Evolutionary conservation across 30 jellyfish, hydroid and myxozoan species (phyloP), one percentile per base, ranked within the genome.

Genomic region (Cassiopea andromeda): DNA sequence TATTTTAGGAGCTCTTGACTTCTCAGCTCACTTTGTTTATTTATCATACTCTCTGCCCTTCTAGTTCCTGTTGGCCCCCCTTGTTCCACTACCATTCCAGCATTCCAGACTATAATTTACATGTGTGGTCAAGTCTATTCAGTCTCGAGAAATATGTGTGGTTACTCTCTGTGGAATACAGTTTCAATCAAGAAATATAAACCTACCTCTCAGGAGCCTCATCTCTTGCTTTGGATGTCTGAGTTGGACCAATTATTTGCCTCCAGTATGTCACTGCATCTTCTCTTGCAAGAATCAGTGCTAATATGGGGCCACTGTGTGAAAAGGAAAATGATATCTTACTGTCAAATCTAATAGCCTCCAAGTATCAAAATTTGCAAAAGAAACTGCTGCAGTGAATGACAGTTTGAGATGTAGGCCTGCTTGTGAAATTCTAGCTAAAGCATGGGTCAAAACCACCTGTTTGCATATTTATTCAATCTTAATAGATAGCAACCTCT

Each of bases 221-320:
- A 78, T 94, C 98, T 83, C 98, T 87, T n/a, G 98, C 98, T 64
- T 84, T 90, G 14, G 98, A 89, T 27, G 98, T 90, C 60, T 94
- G 97, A 61, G 98, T 94, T 80, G 98, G 98, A 4, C 98, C 98
- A 85, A 94, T 94, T 2, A 94, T 76, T 59, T 78, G 90, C 92
- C 98, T 94, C 98, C 98, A 94, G 70, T 90, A 85, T 44, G 96
- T 50, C 1, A 94, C 73, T 7, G 97, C 98, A 66, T 87, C 71
- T 54, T 90, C 93, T 66, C 95, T 85, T 17, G 98, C 97, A 43
- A 94, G 87, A 0, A 90, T 81, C 96, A 90, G 68, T 15, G 98
- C 98, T 70, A 89, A 45, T 44, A 85, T 90, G 5, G 97, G 98
- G 47, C 98, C 98, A 90, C 98, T 94, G 58, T 5, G 48, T 64